Evolutionary conservation across 2,888 invertebrate genomes (phyloP), one percentile per base, ranked within the genome.

Genomic region (Drosophila putrida): DNA sequence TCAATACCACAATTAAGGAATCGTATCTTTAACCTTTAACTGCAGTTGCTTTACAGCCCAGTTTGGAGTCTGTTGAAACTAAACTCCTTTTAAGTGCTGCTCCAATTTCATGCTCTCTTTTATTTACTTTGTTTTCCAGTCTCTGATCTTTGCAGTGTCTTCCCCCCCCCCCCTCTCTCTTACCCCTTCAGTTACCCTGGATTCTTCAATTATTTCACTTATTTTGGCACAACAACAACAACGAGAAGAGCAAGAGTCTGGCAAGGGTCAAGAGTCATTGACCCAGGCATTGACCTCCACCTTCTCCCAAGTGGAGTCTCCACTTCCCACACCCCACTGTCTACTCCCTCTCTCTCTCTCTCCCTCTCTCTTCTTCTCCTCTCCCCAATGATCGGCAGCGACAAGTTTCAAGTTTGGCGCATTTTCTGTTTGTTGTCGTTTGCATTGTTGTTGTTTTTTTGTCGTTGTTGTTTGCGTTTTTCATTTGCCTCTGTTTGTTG

Each of bases 281-380:
- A 83, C 71, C 74, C 79, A 85, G 82, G 43, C 84, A 73, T 80
- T 82, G 82, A 83, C 84, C 82, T 65, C 78, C 83, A 80, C 75
- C 83, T 83, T 77, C 79, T 55, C 10, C 36, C 50, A 35, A 39
- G 65, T 60, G 39, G 33, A 44, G 54, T 38, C 43, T 51, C 59
- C 43, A 54, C 38, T 39, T 28, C 25, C 53, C 36, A 25, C 50
- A 25, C 9, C n/a, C 10, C 36, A n/a, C 20, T 43, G 20, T 11
- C 20, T 25, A 25, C 43, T 6, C 25, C 11, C 25, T 4, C 25
- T 25, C 25, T 4, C 36, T 35, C n/a, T 15, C 1, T 15, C 39
- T 9, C 6, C 27, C 31, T n/a, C 36, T 28, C 27, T 38, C 36
- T n/a, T 13, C 4, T 46, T 10, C 58, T 39, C 4, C 20, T 8